Evolutionary conservation across 2,797 vertebrate genomes (phyloP), one percentile per base, ranked within the genome.

Genomic region (Meriones psammophilus): DNA sequence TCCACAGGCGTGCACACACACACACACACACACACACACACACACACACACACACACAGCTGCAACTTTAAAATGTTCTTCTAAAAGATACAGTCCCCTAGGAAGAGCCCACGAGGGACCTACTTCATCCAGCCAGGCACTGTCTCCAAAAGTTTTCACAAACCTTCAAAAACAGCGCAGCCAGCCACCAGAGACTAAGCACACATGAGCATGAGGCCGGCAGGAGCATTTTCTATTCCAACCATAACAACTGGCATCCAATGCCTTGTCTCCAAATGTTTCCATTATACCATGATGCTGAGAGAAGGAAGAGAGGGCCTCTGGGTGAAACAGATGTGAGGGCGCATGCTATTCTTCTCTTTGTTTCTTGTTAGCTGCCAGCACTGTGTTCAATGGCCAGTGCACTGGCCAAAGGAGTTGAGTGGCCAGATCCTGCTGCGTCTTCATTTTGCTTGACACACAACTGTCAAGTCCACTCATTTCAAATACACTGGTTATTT

Each of bases 391-490:
- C 88, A 46, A 26, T 30, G 73, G 36, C 69, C 50, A 71, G 96
- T 84, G 90, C 96, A 92, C 36, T 87, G 88, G 96, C 91, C 96
- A 88, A 88, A 96, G 50, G 73, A 54, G 36, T 22, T 0, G 89
- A 97, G 93, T 30, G 78, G 66, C 93, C 92, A 94, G 94, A 97
- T 91, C 94, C 91, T 58, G 80, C 84, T 96, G 94, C 94, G 94
- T 79, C 91, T 90, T 96, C 56, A 97, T 96, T 96, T 96, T 95
- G 88, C 96, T 87, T 46, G 79, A 95, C 26, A 79, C 92, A 96
- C 80, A 98, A 94, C 95, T 97, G 95, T 98, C 96, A 97, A 80
- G 92, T 90, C 92, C 80, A 97, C 94, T 91, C 96, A 93, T 96
- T 98, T 98, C 96, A 98, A 97, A 98, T 87, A 95, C 95, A 96